Base-by-base conservation (phyloP, 2,888 invertebrate species). In the Torymus aiolomorphi region DNA sequence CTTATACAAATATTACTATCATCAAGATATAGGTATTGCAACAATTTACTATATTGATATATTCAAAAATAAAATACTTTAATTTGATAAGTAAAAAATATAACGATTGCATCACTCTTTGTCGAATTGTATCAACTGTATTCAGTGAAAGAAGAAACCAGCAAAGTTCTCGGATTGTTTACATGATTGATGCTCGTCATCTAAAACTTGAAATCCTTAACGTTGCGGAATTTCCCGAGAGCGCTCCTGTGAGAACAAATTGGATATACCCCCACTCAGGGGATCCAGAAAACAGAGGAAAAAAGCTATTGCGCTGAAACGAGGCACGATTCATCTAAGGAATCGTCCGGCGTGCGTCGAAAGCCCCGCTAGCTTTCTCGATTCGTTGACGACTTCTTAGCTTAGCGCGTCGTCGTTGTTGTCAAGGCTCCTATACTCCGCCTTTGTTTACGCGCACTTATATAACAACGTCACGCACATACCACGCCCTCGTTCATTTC, bases 391-490 rank as follows among this genome's bases (percentile, higher is more conserved):
- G 80, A 65, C 80, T 84, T 86, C 82, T 82, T 85, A 84, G 83
- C 85, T 82, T 75, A 74, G 83, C 85, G 83, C 84, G 85, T 84
- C 76, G 76, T 63, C 42, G 42, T 82, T 82, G 76, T 80, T 20
- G 20, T 56, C 24, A 54, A 4, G 2, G 42, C 16, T 8, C 54
- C 56, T 59, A 70, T 66, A 81, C 78, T 86, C 88, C 86, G 71
- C 56, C 11, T 87, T 88, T 86, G 85, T 42, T 42, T 42, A 42
- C 85, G 86, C 87, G 84, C 86, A 83, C 85, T 87, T 87, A 89
- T 89, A 89, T 87, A 89, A 88, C 86, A 88, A 88, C 85, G 88
- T 89, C 89, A 89, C 87, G 87, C 88, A 88, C 89, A 89, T 86
- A 87, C 87, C 83, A 84, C 84, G 83, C 85, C 85, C 88, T 89